Conservation (phyloP, 2,888 invertebrate genomes). For the Pandemis cinnamomeana region DNA sequence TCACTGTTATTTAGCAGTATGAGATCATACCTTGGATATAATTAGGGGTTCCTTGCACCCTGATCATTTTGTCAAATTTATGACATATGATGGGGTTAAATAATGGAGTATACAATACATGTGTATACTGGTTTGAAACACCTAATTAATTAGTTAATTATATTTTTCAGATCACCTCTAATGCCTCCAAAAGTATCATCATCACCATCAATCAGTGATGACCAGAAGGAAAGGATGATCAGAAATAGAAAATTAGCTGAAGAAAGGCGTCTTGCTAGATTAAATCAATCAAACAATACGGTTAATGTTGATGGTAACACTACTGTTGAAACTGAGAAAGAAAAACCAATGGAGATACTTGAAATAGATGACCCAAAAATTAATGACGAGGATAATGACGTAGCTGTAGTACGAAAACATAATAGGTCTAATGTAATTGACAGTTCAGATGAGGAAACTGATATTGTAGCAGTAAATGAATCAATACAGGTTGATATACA, state of each 20-base stretch:
- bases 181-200: constrained; percentile 72
- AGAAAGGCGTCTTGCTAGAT: constrained; percentile 85
- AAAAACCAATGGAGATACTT: neutral
- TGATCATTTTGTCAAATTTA: too few relatives aligned
- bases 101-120: too few relatives aligned
- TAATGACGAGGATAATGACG: constrained; percentile 43
- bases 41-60: too few relatives aligned
- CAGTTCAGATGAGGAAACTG: constrained; percentile 57
- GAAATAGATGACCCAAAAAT: neutral
- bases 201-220: constrained; percentile 83
- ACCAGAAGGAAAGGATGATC: constrained; percentile 88
- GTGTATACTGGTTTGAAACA: too few relatives aligned
- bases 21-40: too few relatives aligned
- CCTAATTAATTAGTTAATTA: neutral
- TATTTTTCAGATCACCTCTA: constrained; percentile 59
- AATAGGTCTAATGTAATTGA: constrained; percentile 53
- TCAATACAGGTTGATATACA: constrained; percentile 53
- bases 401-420: constrained; percentile 49
- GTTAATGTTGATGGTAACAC: constrained; percentile 29
- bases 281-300: constrained; percentile 57
- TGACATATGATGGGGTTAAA: too few relatives aligned
- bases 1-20: too few relatives aligned
- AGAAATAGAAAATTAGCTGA: constrained; percentile 87
- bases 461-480: constrained; percentile 49
- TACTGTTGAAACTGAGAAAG: neutral